A percentile compares a stretch with the other conserved stretches of the same genome.
Conservation (phyloP, 1,140 invertebrate species). For the Leptinotarsa lineolata region DNA sequence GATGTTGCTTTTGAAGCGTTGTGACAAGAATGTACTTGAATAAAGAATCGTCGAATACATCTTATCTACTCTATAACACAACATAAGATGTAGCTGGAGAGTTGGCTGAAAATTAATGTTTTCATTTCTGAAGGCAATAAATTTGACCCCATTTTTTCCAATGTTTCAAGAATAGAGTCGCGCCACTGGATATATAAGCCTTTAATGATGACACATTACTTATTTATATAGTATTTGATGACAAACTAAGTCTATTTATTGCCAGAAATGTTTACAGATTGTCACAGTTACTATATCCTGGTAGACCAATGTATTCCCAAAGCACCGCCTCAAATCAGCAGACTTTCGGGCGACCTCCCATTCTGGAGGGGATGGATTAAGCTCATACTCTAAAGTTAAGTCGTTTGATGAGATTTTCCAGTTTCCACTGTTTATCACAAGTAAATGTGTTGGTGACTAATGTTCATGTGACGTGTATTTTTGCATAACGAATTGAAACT, state of each 20-base stretch:
- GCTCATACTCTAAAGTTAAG: slow-evolving; percentile 23
- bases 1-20: too few species aligned
- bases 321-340: slow-evolving; percentile 19
- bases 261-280: slow-evolving; percentile 45
- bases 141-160: too few species aligned
- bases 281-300: slow-evolving; percentile 44
- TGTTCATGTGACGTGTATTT: neutral
- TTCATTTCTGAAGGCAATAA: too few species aligned
- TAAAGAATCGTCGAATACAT: too few species aligned
- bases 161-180: neutral
- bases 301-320: slow-evolving; percentile 27
- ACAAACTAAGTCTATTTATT: slow-evolving; percentile 44
- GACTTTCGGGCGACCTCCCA: slow-evolving; percentile 27
- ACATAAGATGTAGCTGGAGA: too few species aligned
- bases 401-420: slow-evolving; percentile 15
- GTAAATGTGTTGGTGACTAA: neutral
- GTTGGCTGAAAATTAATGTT: too few species aligned
- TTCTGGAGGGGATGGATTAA: slow-evolving; percentile 22
- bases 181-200: slow-evolving; percentile 32
- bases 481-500: neutral
- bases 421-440: slow-evolving; percentile 9
- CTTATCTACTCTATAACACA: too few species aligned
- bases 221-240: slow-evolving; percentile 42
- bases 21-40: too few species aligned
- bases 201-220: slow-evolving; percentile 46